Base-by-base conservation (phyloP, 2,888 invertebrate species). In the Meteorus cinctellus region DNA sequence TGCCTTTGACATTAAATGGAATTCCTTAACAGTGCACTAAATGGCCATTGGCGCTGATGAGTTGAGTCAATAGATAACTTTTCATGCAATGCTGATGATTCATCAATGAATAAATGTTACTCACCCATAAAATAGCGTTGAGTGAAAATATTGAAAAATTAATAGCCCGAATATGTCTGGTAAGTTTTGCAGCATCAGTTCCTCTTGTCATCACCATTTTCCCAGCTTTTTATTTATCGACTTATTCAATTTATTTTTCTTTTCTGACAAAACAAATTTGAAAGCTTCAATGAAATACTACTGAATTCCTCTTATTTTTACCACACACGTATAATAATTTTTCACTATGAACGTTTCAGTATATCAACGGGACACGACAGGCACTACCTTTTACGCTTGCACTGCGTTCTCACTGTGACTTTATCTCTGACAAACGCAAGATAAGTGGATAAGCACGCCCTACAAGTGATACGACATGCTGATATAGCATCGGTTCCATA, bases 111-210 rank as follows among this genome's bases (percentile, higher is more conserved):
- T 72, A 59, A 75, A 19, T 31, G 27, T n/a, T n/a, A 93, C 95
- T 92, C 88, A 95, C 96, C 95, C 95, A 95, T 84, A 94, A 90
- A 71, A 96, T 92, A 71, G 95, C 93, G 88, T 96, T 96, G 89
- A 95, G 93, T 86, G 95, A 96, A 85, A 96, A 94, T 80, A 96
- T 90, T 66, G 94, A 94, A 90, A 95, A 96, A 90, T 96, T 96
- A 80, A 96, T 92, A 86, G 94, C 93, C 80, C 94, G 94, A 84
- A 96, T 96, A 86, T 94, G 94, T 81, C 94, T 94, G 87, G 95
- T 95, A 85, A 95, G 90, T 86, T 93, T 93, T 68, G 92, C 91
- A 36, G 91, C 90, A 3, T 90, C 91, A 75, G 90, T 90, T 74
- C 92, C 92, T 78, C 90, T 80, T 71, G 86, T 84, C 59, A 78